Evolutionary conservation across 2,888 invertebrate species (phyloP).

Genomic region (Troglohyphantes excavatus): DNA sequence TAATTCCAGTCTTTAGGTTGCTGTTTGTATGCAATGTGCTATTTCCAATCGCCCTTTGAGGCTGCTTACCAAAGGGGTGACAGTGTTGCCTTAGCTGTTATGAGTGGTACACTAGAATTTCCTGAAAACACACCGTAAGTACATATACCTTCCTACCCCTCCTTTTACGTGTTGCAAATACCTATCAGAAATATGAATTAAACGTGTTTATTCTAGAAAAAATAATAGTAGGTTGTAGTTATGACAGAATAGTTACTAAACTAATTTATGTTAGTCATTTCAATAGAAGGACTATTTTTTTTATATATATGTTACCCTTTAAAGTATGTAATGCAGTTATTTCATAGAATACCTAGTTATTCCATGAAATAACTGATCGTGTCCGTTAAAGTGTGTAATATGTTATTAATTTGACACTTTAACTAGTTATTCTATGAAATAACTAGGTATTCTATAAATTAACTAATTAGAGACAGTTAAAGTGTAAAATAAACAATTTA

Average conservation of each 20-base stretch:
- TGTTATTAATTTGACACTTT: constrained; percentile 62
- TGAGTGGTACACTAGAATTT: constrained; percentile 89
- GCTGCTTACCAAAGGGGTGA: constrained; percentile 91
- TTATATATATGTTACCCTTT: no score
- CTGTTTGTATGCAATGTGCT: constrained; percentile 91
- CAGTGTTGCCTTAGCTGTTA: constrained; percentile 92
- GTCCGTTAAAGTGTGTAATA: constrained; percentile 68
- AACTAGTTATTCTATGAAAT: no score
- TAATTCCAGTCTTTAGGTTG: constrained; percentile 89
- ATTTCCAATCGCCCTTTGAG: constrained; percentile 93
- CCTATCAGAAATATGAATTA: not conserved
- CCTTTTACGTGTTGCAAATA: constrained; percentile 83
- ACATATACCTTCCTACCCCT: not conserved
- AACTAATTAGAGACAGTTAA: no score
- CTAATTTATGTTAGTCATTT: no score
- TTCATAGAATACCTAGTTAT: constrained; percentile 68
- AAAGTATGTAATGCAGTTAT: no score
- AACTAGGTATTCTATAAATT: no score
- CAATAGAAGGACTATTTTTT: no score
- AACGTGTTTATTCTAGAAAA: not conserved
- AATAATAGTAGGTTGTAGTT: no score
- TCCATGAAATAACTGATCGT: constrained; percentile 68
- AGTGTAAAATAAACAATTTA: no score
- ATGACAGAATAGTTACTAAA: no score
- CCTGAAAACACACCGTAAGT: constrained; percentile 87